These are phyloP conservation scores for Upupa epops DNA, from an alignment of 2,113 vertebrate species.

Conservation along the genomic window DNA sequence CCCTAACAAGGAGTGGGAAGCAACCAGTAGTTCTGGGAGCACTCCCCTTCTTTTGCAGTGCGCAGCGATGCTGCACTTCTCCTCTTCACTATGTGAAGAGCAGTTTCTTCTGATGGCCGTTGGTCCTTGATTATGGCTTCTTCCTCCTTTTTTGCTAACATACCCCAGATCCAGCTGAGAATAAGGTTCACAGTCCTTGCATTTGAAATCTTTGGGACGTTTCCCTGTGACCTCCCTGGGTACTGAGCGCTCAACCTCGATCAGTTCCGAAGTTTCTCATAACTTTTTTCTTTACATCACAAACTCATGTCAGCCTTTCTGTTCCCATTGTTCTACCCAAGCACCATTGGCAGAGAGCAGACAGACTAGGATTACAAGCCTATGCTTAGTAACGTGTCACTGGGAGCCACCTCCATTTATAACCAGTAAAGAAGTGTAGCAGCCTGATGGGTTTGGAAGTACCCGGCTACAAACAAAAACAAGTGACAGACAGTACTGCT, in stretches of 20 bases:
- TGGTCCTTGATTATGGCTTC: background rate
- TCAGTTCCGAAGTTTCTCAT: constrained; percentile 4
- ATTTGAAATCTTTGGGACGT: constrained; percentile 16
- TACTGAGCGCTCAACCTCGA: background rate
- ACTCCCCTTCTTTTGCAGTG: background rate
- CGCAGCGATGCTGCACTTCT: background rate
- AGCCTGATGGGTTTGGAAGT: background rate
- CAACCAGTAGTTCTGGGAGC: background rate
- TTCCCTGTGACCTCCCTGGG: background rate
- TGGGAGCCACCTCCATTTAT: background rate
- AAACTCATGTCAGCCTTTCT: constrained; percentile 55
- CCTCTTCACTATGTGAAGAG: background rate
- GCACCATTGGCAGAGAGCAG: background rate
- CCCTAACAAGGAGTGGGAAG: background rate
- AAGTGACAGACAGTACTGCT: background rate
- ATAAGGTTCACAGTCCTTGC: background rate
- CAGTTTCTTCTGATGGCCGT: background rate
- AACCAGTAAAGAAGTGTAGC: background rate
- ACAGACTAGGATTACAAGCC: background rate
- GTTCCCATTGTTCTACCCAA: constrained; percentile 43
- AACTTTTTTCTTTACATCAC: constrained; percentile 32
- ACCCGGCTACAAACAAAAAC: background rate
- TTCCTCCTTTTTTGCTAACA: background rate
- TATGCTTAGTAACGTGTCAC: background rate
- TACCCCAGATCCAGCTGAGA: background rate